Base-by-base conservation (phyloP, 2,797 vertebrate genomes). In the Cyclopterus lumpus region DNA sequence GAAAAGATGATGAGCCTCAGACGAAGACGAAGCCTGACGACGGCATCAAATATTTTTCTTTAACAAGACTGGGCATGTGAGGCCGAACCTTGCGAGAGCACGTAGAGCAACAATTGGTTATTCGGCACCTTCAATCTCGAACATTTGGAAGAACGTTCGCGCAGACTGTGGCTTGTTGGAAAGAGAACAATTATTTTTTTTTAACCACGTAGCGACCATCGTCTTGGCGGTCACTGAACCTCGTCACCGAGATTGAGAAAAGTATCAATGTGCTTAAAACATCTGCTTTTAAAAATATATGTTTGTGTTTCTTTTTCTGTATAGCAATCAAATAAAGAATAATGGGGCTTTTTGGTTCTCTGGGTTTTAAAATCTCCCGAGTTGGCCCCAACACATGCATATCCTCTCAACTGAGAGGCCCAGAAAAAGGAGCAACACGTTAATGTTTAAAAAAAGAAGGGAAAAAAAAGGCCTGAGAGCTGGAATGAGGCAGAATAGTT, bases 401-500 rank as follows among this genome's bases (percentile, higher is more conserved):
- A 83, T 86, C 89, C 78, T 85, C 74, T 91, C 67, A 77, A 82
- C 76, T 46, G 73, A 83, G 93, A 90, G 92, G 93, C 91, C 91
- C 89, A 73, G 73, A 69, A 72, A n/a, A 91, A 90, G 90, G 91
- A 93, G 89, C 75, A 89, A 81, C 81, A 88, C 81, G 86, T 89
- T 87, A 88, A 90, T 86, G 91, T 93, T 92, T 71, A 5, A 61
- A 70, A 67, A 71, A 61, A 74, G 75, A 8, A 48, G 22, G 22
- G 22, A 62, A 55, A 70, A 73, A 55, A 85, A 87, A 74, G 6
- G 71, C 81, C 82, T 69, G 85, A 83, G 82, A 86, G 84, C 92
- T 88, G 79, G 91, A 94, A 91, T 88, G 78, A 89, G 81, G 89
- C 79, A 48, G 88, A 94, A 95, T 94, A 89, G 84, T 91, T 91